phyloP scores from a whole-genome alignment of 1,140 invertebrate species.

The Colletes latitarsis region DNA sequence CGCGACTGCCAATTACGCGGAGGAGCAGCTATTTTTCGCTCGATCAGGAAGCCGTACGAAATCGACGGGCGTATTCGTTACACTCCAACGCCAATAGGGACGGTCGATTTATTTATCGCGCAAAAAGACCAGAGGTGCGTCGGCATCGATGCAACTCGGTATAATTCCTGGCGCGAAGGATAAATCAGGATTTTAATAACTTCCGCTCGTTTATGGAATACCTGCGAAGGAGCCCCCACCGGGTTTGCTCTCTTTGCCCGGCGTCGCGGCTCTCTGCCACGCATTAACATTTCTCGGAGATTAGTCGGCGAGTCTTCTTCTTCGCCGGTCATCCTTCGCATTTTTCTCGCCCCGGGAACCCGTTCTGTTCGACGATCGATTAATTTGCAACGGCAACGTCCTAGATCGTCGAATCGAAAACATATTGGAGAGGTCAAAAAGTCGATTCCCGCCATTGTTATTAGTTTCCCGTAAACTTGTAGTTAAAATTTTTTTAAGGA shows the following conservation, averaged over 20 bases:
- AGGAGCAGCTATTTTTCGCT: background rate
- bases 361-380: background rate
- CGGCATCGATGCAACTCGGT: too few relatives aligned
- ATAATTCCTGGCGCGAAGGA: conserved; percentile 3
- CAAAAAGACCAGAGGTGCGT: background rate
- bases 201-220: conserved; percentile 12
- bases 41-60: background rate
- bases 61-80: background rate
- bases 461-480: too few relatives aligned
- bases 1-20: conserved; percentile 4
- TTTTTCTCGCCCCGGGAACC: too few relatives aligned
- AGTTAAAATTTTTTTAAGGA: too few relatives aligned
- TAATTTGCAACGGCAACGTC: too few relatives aligned
- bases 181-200: conserved; percentile 31
- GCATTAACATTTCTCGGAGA: background rate
- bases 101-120: conserved; percentile 2
- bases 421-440: too few relatives aligned
- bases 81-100: background rate
- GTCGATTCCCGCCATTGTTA: too few relatives aligned
- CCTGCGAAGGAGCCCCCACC: background rate
- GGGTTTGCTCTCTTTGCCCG: background rate
- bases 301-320: background rate
- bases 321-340: too few relatives aligned
- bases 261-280: background rate
- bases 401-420: too few relatives aligned